Conservation (phyloP, 2,888 invertebrate genomes). For the Calameuta pallipes region DNA sequence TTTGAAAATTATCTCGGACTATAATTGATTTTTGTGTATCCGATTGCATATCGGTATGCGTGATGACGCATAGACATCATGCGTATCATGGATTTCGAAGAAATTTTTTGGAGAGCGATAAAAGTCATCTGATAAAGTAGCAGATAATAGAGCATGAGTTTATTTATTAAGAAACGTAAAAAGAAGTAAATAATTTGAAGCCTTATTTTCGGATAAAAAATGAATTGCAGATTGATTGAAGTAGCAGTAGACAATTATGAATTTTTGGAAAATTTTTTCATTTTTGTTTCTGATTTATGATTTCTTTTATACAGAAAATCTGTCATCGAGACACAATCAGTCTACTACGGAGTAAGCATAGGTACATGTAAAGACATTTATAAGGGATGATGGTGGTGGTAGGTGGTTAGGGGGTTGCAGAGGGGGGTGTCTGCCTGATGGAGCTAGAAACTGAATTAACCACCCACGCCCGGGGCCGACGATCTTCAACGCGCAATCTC, state of each 20-base stretch:
- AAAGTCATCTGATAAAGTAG: neutral
- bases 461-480: constrained; percentile 47
- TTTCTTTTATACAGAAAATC: neutral
- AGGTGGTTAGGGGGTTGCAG: constrained; percentile 24
- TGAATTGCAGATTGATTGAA: neutral
- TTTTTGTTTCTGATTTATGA: neutral
- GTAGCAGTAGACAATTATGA: neutral
- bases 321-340: neutral
- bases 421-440: constrained; percentile 24
- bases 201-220: neutral
- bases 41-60: neutral
- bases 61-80: neutral
- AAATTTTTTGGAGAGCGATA: neutral
- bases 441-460: constrained; percentile 58
- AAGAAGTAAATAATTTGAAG: neutral
- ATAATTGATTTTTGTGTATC: neutral
- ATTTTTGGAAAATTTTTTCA: neutral
- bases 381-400: constrained; percentile 25
- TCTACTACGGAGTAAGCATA: neutral
- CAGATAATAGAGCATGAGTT: neutral
- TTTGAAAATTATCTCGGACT: neutral
- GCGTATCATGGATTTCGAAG: neutral
- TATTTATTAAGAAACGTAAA: neutral
- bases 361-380: constrained; percentile 22
- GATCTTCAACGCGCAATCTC: constrained; percentile 52